Conservation (phyloP, 2,888 invertebrate genomes). For the Eurois occulta region DNA sequence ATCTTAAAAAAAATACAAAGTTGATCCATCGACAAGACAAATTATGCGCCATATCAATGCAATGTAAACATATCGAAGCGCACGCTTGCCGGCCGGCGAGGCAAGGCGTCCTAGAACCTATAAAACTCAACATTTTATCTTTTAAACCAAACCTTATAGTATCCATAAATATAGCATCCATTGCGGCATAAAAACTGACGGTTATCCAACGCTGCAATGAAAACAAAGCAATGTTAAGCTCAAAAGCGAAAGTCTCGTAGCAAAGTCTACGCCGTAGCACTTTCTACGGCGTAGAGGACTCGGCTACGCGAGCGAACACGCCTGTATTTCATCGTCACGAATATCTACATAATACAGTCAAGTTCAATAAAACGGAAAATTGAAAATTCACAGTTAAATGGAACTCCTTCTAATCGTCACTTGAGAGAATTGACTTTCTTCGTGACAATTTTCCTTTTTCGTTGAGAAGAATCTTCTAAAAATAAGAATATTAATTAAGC, state of each 20-base stretch:
- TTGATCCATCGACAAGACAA: slow-evolving; percentile 1
- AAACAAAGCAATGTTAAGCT: slow-evolving; percentile 38
- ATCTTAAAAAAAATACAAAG: neutral
- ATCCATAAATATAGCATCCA: slow-evolving; percentile 24
- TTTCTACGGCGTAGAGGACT: slow-evolving; percentile 58
- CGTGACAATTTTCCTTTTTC: neutral
- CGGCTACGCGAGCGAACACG: slow-evolving; percentile 61
- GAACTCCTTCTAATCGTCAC: slow-evolving; percentile 2
- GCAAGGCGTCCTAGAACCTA: slow-evolving; percentile 25
- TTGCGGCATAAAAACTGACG: neutral
- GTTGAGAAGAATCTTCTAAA: neutral
- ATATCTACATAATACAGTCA: slow-evolving; percentile 34
- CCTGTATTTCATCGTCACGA: slow-evolving; percentile 43
- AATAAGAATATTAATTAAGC: slow-evolving; percentile 18
- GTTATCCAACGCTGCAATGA: neutral
- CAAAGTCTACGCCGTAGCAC: slow-evolving; percentile 52
- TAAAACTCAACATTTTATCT: slow-evolving; percentile 27
- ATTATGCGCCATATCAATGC: slow-evolving; percentile 38
- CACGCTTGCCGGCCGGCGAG: slow-evolving; percentile 70
- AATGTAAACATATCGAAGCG: slow-evolving; percentile 73
- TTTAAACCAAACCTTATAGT: slow-evolving; percentile 1
- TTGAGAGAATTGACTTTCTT: slow-evolving; percentile 24
- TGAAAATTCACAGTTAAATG: slow-evolving; percentile 34
- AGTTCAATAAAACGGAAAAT: slow-evolving; percentile 50
- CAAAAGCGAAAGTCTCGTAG: slow-evolving; percentile 30